Evolutionary conservation across 1,140 invertebrate species (phyloP), one percentile per base, ranked within the genome.

Genomic region (Phenacoccus solenopsis): DNA sequence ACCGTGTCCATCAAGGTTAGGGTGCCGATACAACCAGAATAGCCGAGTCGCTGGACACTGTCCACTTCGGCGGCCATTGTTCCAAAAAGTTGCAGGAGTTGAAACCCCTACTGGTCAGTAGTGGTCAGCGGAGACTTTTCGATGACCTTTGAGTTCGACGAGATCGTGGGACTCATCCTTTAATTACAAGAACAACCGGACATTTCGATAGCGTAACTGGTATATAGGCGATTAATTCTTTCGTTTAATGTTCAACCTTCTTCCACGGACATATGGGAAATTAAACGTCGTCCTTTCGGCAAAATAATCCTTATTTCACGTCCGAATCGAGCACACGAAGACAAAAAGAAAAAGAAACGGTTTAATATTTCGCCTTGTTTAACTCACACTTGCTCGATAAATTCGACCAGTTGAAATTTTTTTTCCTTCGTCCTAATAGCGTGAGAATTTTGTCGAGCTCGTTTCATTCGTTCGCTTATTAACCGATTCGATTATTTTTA

Each of bases 141-240:
- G 59, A 64, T 64, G 59, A 64, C 59, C 59, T 64, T 64, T 64
- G 59, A 20, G 59, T 64, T 64, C 59, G 22, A 64, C 25, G 59
- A 64, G 59, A 64, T 64, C 59, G 59, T 64, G 59, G 59, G 59
- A 64, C 59, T 64, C 59, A 64, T 64, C 59, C 59, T 64, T 64
- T 64, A 64, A 64, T 64, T 64, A 64, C 59, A 64, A 64, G 59
- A 64, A 64, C 59, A 64, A 64, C 59, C 59, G 59, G 59, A 64
- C 59, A 64, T 64, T 64, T 64, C 59, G 59, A 64, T 64, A 27
- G 20, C 10, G 5, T 64, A 38, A 38, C 13, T 64, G 56, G 21
- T 64, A 64, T 20, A 10, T 64, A 49, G 13, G 3, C 3, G 20
- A 49, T 16, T 64, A 1, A 1, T 64, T 4, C 5, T 20, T 10